Conservation (phyloP, 2,888 invertebrate genomes). For the Lymantria monacha region DNA sequence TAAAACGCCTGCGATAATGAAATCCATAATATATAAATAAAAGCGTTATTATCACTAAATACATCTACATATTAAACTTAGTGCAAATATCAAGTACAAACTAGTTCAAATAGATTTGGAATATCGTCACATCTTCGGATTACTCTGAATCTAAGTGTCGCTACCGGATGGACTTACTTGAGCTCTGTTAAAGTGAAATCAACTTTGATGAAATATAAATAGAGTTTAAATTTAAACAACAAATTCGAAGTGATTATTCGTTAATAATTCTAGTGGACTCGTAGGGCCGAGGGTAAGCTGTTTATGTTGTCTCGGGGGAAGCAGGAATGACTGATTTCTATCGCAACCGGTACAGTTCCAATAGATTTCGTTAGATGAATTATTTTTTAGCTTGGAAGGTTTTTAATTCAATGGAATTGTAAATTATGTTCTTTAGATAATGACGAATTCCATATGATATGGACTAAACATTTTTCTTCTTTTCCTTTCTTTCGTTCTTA, state of each 20-base stretch:
- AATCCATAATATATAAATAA: too few relatives aligned
- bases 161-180: conserved; percentile 38
- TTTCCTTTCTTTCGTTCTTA: too few relatives aligned
- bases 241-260: conserved; percentile 26
- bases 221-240: conserved; percentile 20
- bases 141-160: conserved; percentile 36
- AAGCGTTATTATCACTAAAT: too few relatives aligned
- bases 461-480: too few relatives aligned
- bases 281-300: conserved; percentile 42
- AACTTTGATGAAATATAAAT: conserved; percentile 10
- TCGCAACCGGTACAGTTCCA: conserved; percentile 36
- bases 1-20: too few relatives aligned
- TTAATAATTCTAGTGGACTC: conserved; percentile 52
- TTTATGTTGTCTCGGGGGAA: conserved; percentile 46
- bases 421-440: too few relatives aligned
- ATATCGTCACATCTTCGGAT: conserved; percentile 31
- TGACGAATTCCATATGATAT: not conserved
- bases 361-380: conserved; percentile 36
- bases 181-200: conserved; percentile 13
- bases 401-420: conserved; percentile 25
- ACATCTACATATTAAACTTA: too few relatives aligned
- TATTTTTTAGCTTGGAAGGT: conserved; percentile 23
- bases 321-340: conserved; percentile 50
- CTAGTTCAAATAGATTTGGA: conserved; percentile 30
- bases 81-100: conserved; percentile 8